Percentiles rank a stretch among this genome's conserved stretches.
Conservation (phyloP, 2,888 invertebrate species). For the Parnassius mnemosyne region DNA sequence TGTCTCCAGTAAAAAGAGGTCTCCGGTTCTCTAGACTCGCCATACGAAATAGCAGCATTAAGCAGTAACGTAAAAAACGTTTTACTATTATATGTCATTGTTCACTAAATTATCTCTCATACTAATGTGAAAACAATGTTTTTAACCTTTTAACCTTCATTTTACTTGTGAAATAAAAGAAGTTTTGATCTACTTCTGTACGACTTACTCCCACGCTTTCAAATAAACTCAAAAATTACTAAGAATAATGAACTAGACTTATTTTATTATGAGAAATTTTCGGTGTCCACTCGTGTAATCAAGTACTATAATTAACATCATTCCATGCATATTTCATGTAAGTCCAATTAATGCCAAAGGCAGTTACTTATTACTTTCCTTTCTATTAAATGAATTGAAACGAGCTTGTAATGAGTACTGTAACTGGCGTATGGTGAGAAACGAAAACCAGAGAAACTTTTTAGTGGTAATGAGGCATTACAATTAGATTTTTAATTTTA, state of each 20-base stretch:
- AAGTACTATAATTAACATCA: conserved; percentile 9
- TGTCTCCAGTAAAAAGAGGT: too few relatives aligned
- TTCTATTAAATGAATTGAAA: not conserved
- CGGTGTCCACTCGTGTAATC: conserved; percentile 9
- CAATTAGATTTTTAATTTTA: not conserved
- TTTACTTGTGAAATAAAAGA: not conserved
- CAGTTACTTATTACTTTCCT: too few relatives aligned
- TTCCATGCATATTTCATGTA: not conserved
- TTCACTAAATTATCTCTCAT: too few relatives aligned
- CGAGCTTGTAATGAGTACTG: not conserved
- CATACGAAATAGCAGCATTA: too few relatives aligned
- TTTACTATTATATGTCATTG: too few relatives aligned
- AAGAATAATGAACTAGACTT: conserved; percentile 15
- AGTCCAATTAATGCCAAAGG: not conserved
- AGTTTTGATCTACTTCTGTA: conserved; percentile 1
- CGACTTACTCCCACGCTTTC: conserved; percentile 21
- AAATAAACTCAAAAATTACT: conserved; percentile 3
- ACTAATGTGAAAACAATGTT: too few relatives aligned
- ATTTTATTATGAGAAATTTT: conserved; percentile 22
- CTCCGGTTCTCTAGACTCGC: too few relatives aligned
- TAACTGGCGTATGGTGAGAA: not conserved
- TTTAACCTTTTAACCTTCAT: not conserved
- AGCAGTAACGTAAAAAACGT: too few relatives aligned
- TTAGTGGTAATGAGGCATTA: too few relatives aligned
- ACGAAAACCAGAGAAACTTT: too few relatives aligned